Base-by-base conservation (phyloP, 2,888 invertebrate genomes). In the Griposia aprilina region DNA sequence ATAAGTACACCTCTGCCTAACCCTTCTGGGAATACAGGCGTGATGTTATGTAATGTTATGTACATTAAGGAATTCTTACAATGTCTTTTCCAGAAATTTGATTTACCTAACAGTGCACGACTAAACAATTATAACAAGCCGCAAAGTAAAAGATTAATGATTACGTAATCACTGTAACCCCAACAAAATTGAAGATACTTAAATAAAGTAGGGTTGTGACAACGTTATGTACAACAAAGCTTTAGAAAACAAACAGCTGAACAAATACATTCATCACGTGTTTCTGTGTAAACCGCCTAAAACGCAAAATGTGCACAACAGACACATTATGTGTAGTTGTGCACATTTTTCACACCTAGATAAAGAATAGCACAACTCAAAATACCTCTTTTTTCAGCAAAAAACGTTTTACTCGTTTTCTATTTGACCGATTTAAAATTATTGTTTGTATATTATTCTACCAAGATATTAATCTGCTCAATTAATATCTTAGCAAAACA, bases 231-330 rank as follows among this genome's bases (percentile, higher is more conserved):
- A 80, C 55, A 63, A 81, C 74, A 78, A 84, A 78, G 72, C 78
- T 84, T 78, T 70, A 59, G 60, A 75, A 67, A 36, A 68, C 69
- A 81, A 78, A 73, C 69, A 69, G 57, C 84, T 72, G 26, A 72
- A 78, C 81, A 84, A 84, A 81, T 78, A 81, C 78, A 78, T 84
- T 83, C 57, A 76, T 83, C 83, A 78, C 62, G 52, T 48, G 69
- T 69, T 81, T 76, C 72, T 71, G 74, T 83, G 73, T 79, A 66
- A 76, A 79, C 83, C 67, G 57, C 82, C 59, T 74, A 68, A 83
- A 83, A 79, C 81, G 59, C 67, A 30, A 68, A 73, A 66, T 80
- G 69, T 52, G 67, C 66, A 69, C 62, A 82, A 76, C 74, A 75
- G 73, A 80, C 48, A 68, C 59, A 41, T 77, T 66, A 41, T 72